Evolutionary conservation across 2,113 vertebrate species (phyloP), one percentile per base, ranked within the genome.

Genomic region (Tychaedon coryphoeus): DNA sequence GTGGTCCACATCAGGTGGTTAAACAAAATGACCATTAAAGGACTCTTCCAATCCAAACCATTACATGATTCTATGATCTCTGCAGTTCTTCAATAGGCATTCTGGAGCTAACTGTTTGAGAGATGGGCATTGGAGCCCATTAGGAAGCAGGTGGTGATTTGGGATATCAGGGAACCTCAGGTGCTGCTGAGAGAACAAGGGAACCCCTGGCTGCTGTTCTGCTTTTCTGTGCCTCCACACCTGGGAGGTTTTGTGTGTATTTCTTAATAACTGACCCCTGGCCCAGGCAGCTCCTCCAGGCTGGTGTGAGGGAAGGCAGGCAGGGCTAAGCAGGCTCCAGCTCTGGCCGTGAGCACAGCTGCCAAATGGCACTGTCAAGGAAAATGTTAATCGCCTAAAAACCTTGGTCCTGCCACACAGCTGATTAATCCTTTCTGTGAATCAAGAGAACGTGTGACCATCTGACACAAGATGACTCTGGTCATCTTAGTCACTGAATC

Each of bases 111-210:
- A 12, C 51, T 40, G 64, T 51, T 47, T 40, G 26, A 64, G 34
- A 67, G 9, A n/a, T 31, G 33, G 16, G 14, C 2, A 2, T 14
- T n/a, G 19, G 10, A 7, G 4, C 7, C 10, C 28, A 12, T 26
- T 36, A 50, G 38, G 58, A 47, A 73, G 31, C 11, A 76, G 31
- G 34, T 20, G 33, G 5, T 50, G 28, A n/a, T 91, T 29, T 65
- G 56, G n/a, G 12, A 15, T 54, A 54, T 29, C 7, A 76, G 13
- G 8, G 14, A 29, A 33, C 40, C 40, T 40, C 40, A 40, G 40
- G 17, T 24, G 18, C n/a, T 80, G 17, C 23, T 42, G 34, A 77
- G 31, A 80, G 25, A 88, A 62, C 0, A 0, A 82, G 28, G 33
- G 72, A 8, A 42, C 6, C 3, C 3, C 23, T 20, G 34, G 25